A percentile compares a stretch with the other conserved stretches of the same genome.
phyloP scores from a whole-genome alignment of 2,113 vertebrate genomes.

The Fulmarus glacialis region DNA sequence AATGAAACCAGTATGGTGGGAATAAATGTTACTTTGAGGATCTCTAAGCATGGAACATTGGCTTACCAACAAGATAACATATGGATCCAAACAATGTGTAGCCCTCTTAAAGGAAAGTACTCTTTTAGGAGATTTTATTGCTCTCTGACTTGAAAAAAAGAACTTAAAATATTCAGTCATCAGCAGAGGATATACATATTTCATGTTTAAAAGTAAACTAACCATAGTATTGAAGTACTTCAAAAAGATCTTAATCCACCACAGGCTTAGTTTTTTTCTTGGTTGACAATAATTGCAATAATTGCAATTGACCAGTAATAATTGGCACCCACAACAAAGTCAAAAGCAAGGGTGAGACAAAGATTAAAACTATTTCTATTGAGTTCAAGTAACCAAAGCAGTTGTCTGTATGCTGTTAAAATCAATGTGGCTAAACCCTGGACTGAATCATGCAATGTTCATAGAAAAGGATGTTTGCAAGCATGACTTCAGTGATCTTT shows the following conservation, averaged over 20 bases:
- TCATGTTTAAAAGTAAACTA: not conserved
- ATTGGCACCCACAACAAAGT: not conserved
- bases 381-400: not conserved
- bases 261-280: not conserved
- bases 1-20: not conserved
- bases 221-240: not conserved
- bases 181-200: not conserved
- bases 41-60: not conserved
- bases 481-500: not conserved
- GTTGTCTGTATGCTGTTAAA: not conserved
- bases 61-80: not conserved
- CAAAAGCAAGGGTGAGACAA: not conserved
- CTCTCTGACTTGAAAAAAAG: not conserved
- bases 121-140: not conserved
- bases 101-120: not conserved
- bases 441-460: not conserved
- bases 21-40: constrained; percentile 1
- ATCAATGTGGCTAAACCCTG: not conserved
- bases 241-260: not conserved
- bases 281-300: not conserved
- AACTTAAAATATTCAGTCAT: not conserved
- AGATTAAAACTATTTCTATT: not conserved
- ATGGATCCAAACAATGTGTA: not conserved
- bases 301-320: not conserved
- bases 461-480: not conserved